Evolutionary conservation across 2,888 invertebrate species (phyloP).

Genomic region (Metellina segmentata): DNA sequence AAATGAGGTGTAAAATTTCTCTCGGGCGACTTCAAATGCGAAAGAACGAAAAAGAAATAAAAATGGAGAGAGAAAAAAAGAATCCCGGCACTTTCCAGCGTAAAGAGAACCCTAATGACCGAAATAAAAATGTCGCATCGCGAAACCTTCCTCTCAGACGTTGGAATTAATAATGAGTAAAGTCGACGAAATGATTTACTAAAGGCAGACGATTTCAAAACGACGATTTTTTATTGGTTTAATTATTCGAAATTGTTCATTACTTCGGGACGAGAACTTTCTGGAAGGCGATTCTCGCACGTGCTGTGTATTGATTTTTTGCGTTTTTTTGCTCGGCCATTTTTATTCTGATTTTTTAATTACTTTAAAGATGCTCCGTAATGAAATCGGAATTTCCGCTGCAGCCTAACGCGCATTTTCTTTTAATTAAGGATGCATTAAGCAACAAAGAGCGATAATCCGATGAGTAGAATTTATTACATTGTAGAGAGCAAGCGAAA

Average conservation of each 20-base stretch:
- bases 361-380: background rate
- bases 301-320: background rate
- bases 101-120: slow-evolving; percentile 38
- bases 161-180: slow-evolving; percentile 39
- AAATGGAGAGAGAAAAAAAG: background rate
- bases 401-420: background rate
- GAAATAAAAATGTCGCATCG: slow-evolving; percentile 31
- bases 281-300: background rate
- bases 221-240: background rate
- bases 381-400: background rate
- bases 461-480: too few relatives aligned
- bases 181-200: slow-evolving; percentile 37
- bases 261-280: background rate
- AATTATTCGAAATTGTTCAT: slow-evolving; percentile 31
- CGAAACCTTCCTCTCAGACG: background rate
- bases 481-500: too few relatives aligned
- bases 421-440: background rate
- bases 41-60: background rate
- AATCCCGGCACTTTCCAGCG: background rate
- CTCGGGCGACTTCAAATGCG: background rate
- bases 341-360: background rate
- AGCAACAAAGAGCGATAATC: background rate
- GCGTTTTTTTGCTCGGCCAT: background rate
- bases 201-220: slow-evolving; percentile 10
- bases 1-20: slow-evolving; percentile 55